Conservation (phyloP, 2,888 invertebrate species). For the Metallyticus violacea region DNA sequence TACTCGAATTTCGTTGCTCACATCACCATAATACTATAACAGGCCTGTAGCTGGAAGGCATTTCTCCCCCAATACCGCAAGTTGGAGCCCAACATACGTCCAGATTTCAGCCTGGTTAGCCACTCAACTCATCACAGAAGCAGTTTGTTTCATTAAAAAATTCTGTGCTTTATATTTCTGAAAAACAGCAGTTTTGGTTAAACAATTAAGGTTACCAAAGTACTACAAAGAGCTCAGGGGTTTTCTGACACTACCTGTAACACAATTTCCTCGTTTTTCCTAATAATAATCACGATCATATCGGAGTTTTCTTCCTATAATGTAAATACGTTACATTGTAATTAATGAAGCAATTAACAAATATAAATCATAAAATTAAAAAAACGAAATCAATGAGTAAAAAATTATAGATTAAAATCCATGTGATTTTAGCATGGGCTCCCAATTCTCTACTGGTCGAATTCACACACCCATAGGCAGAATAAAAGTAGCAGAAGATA, state of each 20-base stretch:
- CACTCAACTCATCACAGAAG: neutral
- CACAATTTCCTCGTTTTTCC: too few species aligned
- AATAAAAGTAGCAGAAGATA: too few species aligned
- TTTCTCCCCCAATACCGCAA: neutral
- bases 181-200: neutral
- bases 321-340: too few species aligned
- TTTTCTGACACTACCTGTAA: neutral
- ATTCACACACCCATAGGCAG: too few species aligned
- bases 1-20: neutral
- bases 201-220: neutral
- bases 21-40: slow-evolving; percentile 12
- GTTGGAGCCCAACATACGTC: neutral
- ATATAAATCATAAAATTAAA: too few species aligned
- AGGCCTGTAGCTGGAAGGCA: neutral
- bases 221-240: neutral
- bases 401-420: too few species aligned
- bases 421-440: too few species aligned
- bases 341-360: too few species aligned
- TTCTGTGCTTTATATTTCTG: neutral
- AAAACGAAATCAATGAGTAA: too few species aligned
- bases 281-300: too few species aligned
- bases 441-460: too few species aligned
- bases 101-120: neutral
- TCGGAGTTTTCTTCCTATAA: too few species aligned
- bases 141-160: neutral